Evolutionary conservation across 2,797 vertebrate species (phyloP), one percentile per base, ranked within the genome.

Genomic region (Crossoptilon crossoptilon): DNA sequence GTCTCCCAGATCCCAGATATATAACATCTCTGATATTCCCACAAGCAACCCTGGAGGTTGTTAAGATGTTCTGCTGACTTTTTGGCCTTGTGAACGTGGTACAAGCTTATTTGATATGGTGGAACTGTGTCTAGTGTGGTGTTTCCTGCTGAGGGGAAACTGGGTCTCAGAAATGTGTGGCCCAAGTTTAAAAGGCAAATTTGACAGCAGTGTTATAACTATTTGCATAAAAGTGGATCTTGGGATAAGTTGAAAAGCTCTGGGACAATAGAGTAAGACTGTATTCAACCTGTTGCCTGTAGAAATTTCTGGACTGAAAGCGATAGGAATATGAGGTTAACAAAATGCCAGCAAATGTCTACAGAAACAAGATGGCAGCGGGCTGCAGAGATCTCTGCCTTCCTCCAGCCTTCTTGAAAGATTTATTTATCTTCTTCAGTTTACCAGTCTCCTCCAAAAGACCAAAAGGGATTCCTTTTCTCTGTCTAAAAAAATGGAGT

Each of bases 91-190:
- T 22, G 23, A 37, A 15, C 10, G 10, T 29, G 55, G 7, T 14
- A 37, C 14, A 4, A 10, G 2, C 5, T 67, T 56, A 5, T 43
- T 83, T 35, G n/a, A 15, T 53, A 11, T 21, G n/a, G 9, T 46
- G 24, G n/a, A 9, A 9, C 23, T 0, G 1, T 22, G 6, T 37
- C 18, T 48, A 56, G 19, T 24, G 26, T 19, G 24, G 14, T 7
- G 4, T 35, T 63, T 63, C 21, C 16, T 41, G 24, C 33, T 41
- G 62, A n/a, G 29, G 6, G 39, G 24, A 46, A 41, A 31, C 6
- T 13, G 23, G 17, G 27, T 39, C 22, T 69, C 56, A 16, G 2
- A 9, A 31, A 4, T 23, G 11, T 8, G 13, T 5, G 5, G 6
- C 19, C 17, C 12, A 9, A 0, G 31, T 55, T 68, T 33, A 62